These are phyloP conservation scores for Azorinus chamasolen DNA, from an alignment of 2,888 invertebrate species.

Conservation along the genomic window DNA sequence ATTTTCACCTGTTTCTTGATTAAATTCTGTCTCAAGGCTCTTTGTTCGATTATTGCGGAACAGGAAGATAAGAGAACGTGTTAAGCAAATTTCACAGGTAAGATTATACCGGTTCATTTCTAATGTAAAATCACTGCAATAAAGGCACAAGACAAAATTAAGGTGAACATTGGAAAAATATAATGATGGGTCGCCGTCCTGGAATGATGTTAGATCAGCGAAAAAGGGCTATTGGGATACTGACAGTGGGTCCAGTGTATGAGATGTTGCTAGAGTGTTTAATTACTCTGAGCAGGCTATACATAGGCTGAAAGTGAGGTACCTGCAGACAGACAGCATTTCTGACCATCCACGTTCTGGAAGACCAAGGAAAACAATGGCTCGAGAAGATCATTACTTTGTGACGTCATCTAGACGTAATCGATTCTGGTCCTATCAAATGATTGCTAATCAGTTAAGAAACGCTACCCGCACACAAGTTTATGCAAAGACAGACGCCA, in stretches of 20 bases:
- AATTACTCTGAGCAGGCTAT: conserved; percentile 3
- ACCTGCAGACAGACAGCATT: conserved; percentile 13
- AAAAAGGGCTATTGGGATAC: conserved; percentile 7
- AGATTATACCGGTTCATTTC: too few species aligned
- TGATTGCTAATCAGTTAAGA: not conserved
- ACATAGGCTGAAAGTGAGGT: not conserved
- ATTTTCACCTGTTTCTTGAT: too few species aligned
- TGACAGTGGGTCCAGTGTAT: not conserved
- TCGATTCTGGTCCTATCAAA: conserved; percentile 1
- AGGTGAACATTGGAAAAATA: too few species aligned
- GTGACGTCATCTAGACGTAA: conserved; percentile 1
- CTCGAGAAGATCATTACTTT: conserved; percentile 4
- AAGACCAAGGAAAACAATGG: conserved; percentile 9
- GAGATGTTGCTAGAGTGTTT: conserved; percentile 9
- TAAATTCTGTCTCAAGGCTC: too few species aligned
- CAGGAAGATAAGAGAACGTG: too few species aligned
- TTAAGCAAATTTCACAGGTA: too few species aligned
- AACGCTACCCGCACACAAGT: conserved; percentile 1
- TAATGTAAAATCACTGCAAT: too few species aligned
- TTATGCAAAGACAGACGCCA: not conserved
- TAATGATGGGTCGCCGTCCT: not conserved
- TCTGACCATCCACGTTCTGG: conserved; percentile 15
- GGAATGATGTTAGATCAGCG: conserved; percentile 9
- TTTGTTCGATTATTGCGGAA: too few species aligned
- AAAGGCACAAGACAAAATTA: too few species aligned